Conservation (phyloP, 2,888 invertebrate genomes). For the Abrostola triplasia region DNA sequence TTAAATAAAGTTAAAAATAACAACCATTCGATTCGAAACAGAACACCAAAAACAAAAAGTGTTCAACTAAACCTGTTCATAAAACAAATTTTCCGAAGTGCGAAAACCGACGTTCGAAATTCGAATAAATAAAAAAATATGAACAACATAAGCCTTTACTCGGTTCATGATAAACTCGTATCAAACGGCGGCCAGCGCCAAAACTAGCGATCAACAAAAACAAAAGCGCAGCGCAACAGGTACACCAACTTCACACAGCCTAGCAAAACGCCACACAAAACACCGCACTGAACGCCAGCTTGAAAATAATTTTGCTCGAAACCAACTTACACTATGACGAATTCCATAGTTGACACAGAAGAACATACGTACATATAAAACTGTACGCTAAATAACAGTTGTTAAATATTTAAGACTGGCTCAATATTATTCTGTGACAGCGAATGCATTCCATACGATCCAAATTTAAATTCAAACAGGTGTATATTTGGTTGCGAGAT, state of each 20-base stretch:
- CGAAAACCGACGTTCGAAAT: conserved; percentile 50
- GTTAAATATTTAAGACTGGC: conserved; percentile 22
- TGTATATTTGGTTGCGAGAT: conserved; percentile 53
- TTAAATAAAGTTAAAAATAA: conserved; percentile 19
- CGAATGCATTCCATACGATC: conserved; percentile 48
- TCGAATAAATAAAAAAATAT: conserved; percentile 53
- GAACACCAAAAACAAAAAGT: conserved; percentile 25
- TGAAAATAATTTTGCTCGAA: neutral
- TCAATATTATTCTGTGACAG: conserved; percentile 47
- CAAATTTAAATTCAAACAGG: conserved; percentile 57
- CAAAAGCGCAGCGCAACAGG: conserved; percentile 79
- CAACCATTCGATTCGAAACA: conserved; percentile 10
- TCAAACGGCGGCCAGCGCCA: conserved; percentile 66
- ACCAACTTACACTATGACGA: conserved; percentile 33
- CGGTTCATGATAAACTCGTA: conserved; percentile 66
- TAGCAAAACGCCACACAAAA: conserved; percentile 15
- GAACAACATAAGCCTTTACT: conserved; percentile 52
- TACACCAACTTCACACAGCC: conserved; percentile 58
- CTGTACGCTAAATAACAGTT: conserved; percentile 31
- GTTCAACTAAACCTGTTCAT: conserved; percentile 47
- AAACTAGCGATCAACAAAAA: conserved; percentile 80
- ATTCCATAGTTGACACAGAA: conserved; percentile 50
- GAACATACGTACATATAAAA: conserved; percentile 30
- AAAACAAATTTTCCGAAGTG: conserved; percentile 51
- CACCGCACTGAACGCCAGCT: conserved; percentile 12